Conservation (phyloP, 2,797 vertebrate genomes). For the Helarctos malayanus region DNA sequence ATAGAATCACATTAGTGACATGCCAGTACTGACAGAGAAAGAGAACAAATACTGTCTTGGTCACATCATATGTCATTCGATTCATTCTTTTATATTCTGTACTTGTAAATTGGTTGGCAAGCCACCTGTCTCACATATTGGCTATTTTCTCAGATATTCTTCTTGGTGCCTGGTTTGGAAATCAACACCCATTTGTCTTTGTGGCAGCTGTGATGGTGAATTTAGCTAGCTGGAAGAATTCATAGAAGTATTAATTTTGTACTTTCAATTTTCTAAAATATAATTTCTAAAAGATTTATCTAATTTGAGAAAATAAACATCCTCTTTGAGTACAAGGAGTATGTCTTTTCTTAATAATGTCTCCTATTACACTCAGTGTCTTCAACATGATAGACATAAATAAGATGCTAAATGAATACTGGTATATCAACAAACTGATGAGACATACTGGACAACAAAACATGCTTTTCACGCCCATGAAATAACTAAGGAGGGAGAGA, state of each 20-base stretch:
- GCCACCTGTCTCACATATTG: conserved; percentile 77
- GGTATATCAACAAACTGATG: conserved; percentile 56
- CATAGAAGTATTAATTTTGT: conserved; percentile 62
- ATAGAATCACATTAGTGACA: neutral
- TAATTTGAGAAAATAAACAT: conserved; percentile 54
- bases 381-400: neutral
- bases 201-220: conserved; percentile 63
- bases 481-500: conserved; percentile 54
- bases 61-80: conserved; percentile 41
- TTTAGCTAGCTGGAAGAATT: conserved; percentile 48
- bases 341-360: neutral
- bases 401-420: conserved; percentile 30
- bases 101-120: conserved; percentile 65
- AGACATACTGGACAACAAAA: conserved; percentile 44
- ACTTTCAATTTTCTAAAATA: conserved; percentile 54
- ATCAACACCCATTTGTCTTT: conserved; percentile 76
- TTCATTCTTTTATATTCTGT: conserved; percentile 61
- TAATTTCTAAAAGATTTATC: conserved; percentile 52
- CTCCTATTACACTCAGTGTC: neutral
- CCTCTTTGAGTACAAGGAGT: neutral
- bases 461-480: neutral
- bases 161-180: conserved; percentile 65
- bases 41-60: neutral
- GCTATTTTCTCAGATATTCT: conserved; percentile 76
- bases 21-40: neutral